Percentiles rank a stretch among this genome's conserved stretches.
Conservation (phyloP, 2,888 invertebrate genomes). For the Molanna angustata region DNA sequence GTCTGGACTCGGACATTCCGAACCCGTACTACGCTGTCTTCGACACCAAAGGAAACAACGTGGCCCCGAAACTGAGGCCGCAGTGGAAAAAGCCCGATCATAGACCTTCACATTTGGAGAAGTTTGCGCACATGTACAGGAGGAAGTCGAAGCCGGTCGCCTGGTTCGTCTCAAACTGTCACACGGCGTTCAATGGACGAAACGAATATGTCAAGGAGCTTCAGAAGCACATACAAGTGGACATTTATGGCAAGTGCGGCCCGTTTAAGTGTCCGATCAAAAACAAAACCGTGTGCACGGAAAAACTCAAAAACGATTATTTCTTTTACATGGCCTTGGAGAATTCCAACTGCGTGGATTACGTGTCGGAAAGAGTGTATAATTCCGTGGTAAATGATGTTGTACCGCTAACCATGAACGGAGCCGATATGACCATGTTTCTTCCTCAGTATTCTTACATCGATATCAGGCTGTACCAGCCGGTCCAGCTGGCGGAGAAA, state of each 20-base stretch:
- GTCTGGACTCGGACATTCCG: conserved; percentile 49
- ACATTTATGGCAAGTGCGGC: conserved; percentile 63
- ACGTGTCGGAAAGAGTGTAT: conserved; percentile 66
- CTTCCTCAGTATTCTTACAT: conserved; percentile 63
- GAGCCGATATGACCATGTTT: conserved; percentile 57
- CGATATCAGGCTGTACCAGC: conserved; percentile 57
- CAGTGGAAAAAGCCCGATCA: conserved; percentile 35
- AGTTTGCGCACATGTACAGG: conserved; percentile 12
- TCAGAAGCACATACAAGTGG: conserved; percentile 55
- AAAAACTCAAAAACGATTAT: conserved; percentile 53
- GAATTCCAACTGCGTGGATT: conserved; percentile 66
- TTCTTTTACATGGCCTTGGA: conserved; percentile 68
- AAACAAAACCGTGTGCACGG: conserved; percentile 38
- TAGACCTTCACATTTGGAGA: not conserved
- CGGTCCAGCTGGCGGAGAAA: conserved; percentile 52
- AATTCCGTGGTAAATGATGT: conserved; percentile 46
- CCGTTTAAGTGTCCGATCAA: conserved; percentile 37
- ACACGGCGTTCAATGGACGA: conserved; percentile 41
- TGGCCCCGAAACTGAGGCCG: conserved; percentile 37
- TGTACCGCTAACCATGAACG: conserved; percentile 60
- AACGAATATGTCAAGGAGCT: conserved; percentile 49
- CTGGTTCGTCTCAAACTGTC: conserved; percentile 58
- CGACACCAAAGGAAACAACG: conserved; percentile 37
- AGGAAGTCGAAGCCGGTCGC: conserved; percentile 50
- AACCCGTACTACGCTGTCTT: conserved; percentile 45